Evolutionary conservation across 2,888 invertebrate genomes (phyloP), one percentile per base, ranked within the genome.

Genomic region (Oligia fasciuncula): DNA sequence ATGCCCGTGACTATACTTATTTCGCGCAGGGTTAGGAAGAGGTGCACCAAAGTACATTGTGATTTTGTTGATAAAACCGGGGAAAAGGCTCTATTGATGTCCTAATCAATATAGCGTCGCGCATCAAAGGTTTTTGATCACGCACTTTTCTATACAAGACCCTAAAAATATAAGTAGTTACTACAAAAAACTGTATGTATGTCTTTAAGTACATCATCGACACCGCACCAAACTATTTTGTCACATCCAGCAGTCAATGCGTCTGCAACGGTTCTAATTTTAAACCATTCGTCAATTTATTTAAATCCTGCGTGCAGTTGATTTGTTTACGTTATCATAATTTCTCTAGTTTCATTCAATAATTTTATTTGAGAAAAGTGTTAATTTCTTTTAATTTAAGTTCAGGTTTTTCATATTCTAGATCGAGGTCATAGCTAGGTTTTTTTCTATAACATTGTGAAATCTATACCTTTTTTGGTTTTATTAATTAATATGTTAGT

Each of bases 401-500:
- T 60, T 40, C 0, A 8, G 11, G n/a, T 73, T 62, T 19, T 70
- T 51, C 0, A 0, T 49, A 0, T 17, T 49, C 0, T 43, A 29
- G 5, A 13, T 46, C 14, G 2, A 17, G 46, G 17, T 0, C 9
- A 3, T 43, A 23, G 0, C 35, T 3, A 11, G 11, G 3, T 0
- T 29, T 4, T 49, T 13, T 13, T 71, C 0, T 9, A 60, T 35
- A 35, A 29, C 4, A n/a, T 49, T 13, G 19, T 11, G 29, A 23
- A 29, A 35, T 17, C 1, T 46, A 13, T 46, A 5, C 3, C 1
- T 29, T 19, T 40, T 13, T 54, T n/a, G 9, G 17, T n/a, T 11
- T 1, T 51, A 8, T n/a, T 23, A 80, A 8, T n/a, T 23, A 80
- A 14, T 6, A 86, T 86, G 86, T 87, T 86, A 65, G 79, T 71